Evolutionary conservation across 2,888 invertebrate genomes (phyloP).

Genomic region (Teleogryllus oceanicus): DNA sequence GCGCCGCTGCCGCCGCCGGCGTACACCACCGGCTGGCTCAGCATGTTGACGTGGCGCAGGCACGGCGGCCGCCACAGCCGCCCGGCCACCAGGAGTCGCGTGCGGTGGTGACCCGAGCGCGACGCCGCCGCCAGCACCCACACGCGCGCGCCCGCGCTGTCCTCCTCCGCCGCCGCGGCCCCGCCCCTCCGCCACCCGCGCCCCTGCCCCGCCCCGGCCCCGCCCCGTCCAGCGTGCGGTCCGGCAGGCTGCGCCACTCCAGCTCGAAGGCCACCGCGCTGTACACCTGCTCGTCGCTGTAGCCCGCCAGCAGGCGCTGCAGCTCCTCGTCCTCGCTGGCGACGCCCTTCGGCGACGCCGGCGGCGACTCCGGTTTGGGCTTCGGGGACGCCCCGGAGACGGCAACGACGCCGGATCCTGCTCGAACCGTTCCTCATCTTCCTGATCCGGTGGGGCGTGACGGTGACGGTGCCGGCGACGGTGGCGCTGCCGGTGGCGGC

Average conservation of each 20-base stretch:
- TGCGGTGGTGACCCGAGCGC: conserved; percentile 50
- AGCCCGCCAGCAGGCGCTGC: conserved; percentile 40
- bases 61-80: conserved; percentile 50
- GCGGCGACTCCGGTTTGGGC: background rate
- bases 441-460: background rate
- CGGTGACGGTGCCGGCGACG: conserved; percentile 22
- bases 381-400: background rate
- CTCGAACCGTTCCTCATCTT: too few relatives aligned
- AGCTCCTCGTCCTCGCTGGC: conserved; percentile 33
- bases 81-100: conserved; percentile 50
- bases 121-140: conserved; percentile 51
- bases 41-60: conserved; percentile 50
- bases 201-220: conserved; percentile 45
- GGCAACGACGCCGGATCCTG: background rate
- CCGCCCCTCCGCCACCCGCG: conserved; percentile 47
- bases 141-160: conserved; percentile 39
- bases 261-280: conserved; percentile 48
- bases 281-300: conserved; percentile 48
- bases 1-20: conserved; percentile 50
- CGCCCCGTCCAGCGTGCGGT: conserved; percentile 38
- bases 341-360: background rate
- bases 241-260: conserved; percentile 48
- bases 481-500: background rate
- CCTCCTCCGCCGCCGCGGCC: conserved; percentile 45
- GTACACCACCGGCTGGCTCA: conserved; percentile 52